Percentiles rank a stretch among this genome's conserved stretches.
These are phyloP conservation scores for Apus apus DNA, from an alignment of 2,113 vertebrate genomes.

Conservation along the genomic window DNA sequence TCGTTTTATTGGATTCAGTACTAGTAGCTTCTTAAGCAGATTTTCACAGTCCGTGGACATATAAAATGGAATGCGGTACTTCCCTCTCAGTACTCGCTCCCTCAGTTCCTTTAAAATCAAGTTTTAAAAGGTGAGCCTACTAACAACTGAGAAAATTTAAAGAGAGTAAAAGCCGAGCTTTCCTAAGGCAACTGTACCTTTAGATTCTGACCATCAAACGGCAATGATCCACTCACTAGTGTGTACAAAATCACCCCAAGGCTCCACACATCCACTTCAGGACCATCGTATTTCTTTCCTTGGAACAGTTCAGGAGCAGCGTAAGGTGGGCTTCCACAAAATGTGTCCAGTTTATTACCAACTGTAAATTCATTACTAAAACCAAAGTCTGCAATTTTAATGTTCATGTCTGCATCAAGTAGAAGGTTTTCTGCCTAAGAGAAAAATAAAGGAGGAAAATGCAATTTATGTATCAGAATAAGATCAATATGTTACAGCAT, in stretches of 20 bases:
- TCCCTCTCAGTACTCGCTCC: conserved; percentile 92
- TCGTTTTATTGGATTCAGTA: conserved; percentile 94
- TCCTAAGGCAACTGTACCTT: conserved; percentile 79
- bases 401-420: conserved; percentile 97
- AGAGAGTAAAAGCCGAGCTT: not conserved
- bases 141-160: not conserved
- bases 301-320: conserved; percentile 97
- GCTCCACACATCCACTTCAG: conserved; percentile 97
- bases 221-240: conserved; percentile 93
- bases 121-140: not conserved
- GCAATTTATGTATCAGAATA: not conserved
- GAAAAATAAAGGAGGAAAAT: conserved; percentile 46
- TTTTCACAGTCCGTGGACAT: conserved; percentile 99
- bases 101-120: conserved; percentile 85
- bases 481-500: not conserved
- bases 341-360: conserved; percentile 96
- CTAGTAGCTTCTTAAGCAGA: conserved; percentile 93
- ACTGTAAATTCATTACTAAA: conserved; percentile 98
- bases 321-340: conserved; percentile 95
- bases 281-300: conserved; percentile 96
- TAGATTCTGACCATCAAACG: conserved; percentile 95
- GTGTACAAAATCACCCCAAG: conserved; percentile 97
- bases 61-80: conserved; percentile 99
- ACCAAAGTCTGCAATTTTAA: conserved; percentile 98
- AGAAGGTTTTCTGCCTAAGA: conserved; percentile 95